Conservation (phyloP, 2,797 vertebrate species). For the Hypotaenidia philippensis region DNA sequence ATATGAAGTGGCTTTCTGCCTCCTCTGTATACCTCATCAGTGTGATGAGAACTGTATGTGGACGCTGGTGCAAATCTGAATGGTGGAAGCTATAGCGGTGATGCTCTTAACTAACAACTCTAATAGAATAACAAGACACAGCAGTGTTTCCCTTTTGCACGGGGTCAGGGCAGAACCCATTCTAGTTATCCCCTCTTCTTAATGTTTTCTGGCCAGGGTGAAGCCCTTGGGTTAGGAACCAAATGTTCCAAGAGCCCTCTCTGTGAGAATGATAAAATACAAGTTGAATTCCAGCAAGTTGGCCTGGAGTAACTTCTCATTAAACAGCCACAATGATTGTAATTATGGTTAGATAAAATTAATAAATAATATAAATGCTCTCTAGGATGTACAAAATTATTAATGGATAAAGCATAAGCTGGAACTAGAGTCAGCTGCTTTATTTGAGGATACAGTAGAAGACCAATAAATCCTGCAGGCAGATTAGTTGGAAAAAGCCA, state of each 20-base stretch:
- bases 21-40: background rate
- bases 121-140: background rate
- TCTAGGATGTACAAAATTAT: slow-evolving; percentile 69
- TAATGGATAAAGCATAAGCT: slow-evolving; percentile 69
- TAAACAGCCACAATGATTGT: slow-evolving; percentile 47
- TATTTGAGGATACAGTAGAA: slow-evolving; percentile 59
- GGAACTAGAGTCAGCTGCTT: slow-evolving; percentile 63
- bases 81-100: fast-evolving
- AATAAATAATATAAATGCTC: slow-evolving; percentile 73
- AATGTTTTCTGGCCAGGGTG: background rate
- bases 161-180: background rate
- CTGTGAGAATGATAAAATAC: background rate
- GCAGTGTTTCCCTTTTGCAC: background rate
- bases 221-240: background rate
- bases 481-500: slow-evolving; percentile 65
- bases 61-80: background rate
- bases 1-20: background rate
- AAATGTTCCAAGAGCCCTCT: background rate
- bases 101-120: background rate
- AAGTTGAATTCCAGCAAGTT: slow-evolving; percentile 46
- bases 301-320: slow-evolving; percentile 52
- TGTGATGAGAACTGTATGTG: background rate
- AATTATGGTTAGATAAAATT: slow-evolving; percentile 56
- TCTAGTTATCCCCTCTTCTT: background rate
- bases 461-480: slow-evolving; percentile 62